Evolutionary conservation across 92 coral and sea anemone species (phyloP).

Genomic region (Palythoa heliodiscus): DNA sequence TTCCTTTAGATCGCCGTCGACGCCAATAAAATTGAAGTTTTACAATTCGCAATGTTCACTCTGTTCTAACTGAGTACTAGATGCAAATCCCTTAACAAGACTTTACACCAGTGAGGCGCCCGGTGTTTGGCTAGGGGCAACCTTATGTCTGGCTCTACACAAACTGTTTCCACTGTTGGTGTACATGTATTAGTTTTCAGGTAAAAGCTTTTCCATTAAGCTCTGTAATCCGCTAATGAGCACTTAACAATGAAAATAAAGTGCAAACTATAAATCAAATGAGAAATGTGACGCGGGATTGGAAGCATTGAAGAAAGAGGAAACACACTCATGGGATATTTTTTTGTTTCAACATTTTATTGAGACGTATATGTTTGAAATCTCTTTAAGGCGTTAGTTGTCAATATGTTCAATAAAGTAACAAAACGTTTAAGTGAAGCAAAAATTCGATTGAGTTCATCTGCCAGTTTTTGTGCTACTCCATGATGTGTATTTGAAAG

Average conservation of each 20-base stretch:
- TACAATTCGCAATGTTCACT: not conserved
- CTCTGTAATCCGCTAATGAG: constrained; percentile 29
- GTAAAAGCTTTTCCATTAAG: constrained; percentile 24
- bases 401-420: not conserved
- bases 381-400: no score
- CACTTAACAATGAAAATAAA: constrained; percentile 22
- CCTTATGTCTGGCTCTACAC: constrained; percentile 8
- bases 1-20: no score
- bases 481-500: not conserved
- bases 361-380: not conserved
- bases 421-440: not conserved
- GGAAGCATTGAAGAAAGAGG: constrained; percentile 6
- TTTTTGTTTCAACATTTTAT: not conserved
- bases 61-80: not conserved
- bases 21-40: not conserved
- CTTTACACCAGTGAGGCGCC: constrained; percentile 33
- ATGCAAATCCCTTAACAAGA: constrained; percentile 1
- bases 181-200: not conserved
- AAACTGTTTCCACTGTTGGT: constrained; percentile 6
- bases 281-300: not conserved
- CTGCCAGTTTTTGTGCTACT: not conserved
- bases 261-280: constrained; percentile 31
- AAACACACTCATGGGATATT: not conserved
- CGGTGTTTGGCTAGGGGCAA: constrained; percentile 16
- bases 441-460: not conserved